Evolutionary conservation across 2,888 invertebrate genomes (phyloP), one percentile per base, ranked within the genome.

Genomic region (Deroplatys truncata): DNA sequence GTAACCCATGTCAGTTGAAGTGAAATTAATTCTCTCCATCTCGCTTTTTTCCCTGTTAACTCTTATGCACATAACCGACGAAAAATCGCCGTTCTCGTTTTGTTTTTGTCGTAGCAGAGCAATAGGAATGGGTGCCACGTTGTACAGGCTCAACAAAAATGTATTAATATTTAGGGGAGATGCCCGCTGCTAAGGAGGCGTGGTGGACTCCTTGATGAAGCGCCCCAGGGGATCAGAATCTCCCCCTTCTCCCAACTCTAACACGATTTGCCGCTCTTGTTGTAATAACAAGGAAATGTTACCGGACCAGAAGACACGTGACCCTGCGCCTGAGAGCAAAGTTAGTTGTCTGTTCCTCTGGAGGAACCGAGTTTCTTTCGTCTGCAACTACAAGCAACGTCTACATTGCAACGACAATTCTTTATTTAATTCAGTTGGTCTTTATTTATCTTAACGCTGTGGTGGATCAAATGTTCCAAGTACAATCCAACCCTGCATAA

Each of bases 81-180:
- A 72, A 72, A 72, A 72, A 20, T 72, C 25, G 56, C 56, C 25
- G 3, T 72, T 72, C 56, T 72, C 56, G 56, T 25, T 56, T 25
- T 72, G 56, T 72, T 72, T 72, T 72, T 72, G 56, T 72, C 56
- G 56, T 7, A 72, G 25, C 56, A 72, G 56, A 72, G 56, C 20
- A 25, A 20, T 20, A 20, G 20, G 5, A 72, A 72, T 72, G 56
- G 56, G 7, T 72, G 56, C 56, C 20, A 72, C 20, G 20, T 7
- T 72, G 56, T 72, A 72, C 25, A 72, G 56, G 20, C 56, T 5
- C 56, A 72, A 72, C 56, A 72, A 72, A 72, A 72, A 72, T 72
- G 56, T 88, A 88, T 86, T 90, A 90, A 90, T 90, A 90, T 90
- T 90, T 85, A 88, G 88, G 56, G 85, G 85, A 86, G 84, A 49